Conservation (phyloP, 2,888 invertebrate genomes). For the Cheilosia variabilis region DNA sequence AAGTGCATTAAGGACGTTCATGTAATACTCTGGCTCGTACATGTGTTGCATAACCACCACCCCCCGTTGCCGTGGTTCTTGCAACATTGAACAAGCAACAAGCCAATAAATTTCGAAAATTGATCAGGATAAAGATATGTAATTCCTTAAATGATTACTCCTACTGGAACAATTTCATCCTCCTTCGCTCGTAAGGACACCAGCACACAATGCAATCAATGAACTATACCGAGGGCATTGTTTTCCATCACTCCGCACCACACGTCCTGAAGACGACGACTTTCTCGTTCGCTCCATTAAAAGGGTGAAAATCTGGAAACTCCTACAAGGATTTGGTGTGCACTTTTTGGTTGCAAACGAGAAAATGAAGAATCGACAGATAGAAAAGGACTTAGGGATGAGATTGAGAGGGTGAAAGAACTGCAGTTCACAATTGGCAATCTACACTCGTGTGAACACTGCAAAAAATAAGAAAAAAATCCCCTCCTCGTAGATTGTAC, state of each 20-base stretch:
- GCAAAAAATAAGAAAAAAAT: conserved; percentile 23
- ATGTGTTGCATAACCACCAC: conserved; percentile 27
- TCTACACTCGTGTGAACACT: conserved; percentile 64
- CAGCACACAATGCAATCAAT: conserved; percentile 53
- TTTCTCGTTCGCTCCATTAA: conserved; percentile 23
- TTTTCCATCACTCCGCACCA: conserved; percentile 18
- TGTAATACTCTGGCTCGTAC: conserved; percentile 1
- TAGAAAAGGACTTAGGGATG: conserved; percentile 62
- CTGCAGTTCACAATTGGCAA: conserved; percentile 61
- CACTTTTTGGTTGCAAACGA: conserved; percentile 31
- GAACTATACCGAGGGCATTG: conserved; percentile 55
- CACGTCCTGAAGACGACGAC: background rate
- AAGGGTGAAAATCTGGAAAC: conserved; percentile 61
- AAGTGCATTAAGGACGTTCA: conserved; percentile 17
- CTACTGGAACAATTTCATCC: conserved; percentile 64
- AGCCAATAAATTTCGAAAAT: conserved; percentile 72
- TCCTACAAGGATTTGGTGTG: conserved; percentile 46
- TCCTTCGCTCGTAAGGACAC: conserved; percentile 17
- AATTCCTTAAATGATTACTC: conserved; percentile 74
- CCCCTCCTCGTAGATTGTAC: conserved; percentile 6
- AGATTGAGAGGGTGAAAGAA: conserved; percentile 45
- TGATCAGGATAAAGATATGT: conserved; percentile 74
- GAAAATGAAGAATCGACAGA: conserved; percentile 68
- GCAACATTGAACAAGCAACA: conserved; percentile 62
- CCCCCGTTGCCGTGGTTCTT: conserved; percentile 10